These are phyloP conservation scores for Pelodiscus sinensis DNA, from an alignment of 2,113 vertebrate species.

Conservation along the genomic window DNA sequence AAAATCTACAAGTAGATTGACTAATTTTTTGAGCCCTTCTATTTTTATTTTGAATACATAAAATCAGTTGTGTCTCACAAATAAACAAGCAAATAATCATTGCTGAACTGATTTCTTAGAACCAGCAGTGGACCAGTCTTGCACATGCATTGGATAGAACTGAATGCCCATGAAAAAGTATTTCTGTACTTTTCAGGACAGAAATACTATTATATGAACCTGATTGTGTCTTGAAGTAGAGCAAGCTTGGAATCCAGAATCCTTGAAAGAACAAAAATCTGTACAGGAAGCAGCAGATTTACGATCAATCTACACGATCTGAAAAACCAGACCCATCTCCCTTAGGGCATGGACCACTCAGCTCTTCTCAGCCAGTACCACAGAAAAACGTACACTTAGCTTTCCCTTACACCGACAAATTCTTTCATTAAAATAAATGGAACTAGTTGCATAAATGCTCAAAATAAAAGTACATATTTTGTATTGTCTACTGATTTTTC, in stretches of 20 bases:
- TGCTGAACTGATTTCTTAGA: not conserved
- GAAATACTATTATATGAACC: not conserved
- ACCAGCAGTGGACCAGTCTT: not conserved
- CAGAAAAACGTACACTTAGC: not conserved
- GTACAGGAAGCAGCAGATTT: not conserved
- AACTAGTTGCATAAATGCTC: not conserved
- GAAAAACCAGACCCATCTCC: not conserved
- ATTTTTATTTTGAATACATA: not conserved
- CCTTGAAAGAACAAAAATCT: not conserved
- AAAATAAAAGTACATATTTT: not conserved
- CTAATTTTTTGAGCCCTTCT: too few relatives aligned
- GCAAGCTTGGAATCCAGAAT: not conserved
- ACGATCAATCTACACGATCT: rapidly evolving
- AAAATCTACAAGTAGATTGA: too few relatives aligned
- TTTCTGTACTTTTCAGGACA: not conserved
- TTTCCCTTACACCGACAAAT: not conserved
- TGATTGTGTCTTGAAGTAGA: not conserved
- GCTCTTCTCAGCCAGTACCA: not conserved
- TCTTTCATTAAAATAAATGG: not conserved
- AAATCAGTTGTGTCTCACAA: not conserved
- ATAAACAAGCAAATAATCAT: not conserved
- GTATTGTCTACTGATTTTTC: not conserved
- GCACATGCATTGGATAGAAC: not conserved
- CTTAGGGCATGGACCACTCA: not conserved
- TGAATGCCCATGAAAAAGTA: not conserved